Evolutionary conservation across 2,888 invertebrate genomes (phyloP).

Genomic region (Oscheius myriophilus): DNA sequence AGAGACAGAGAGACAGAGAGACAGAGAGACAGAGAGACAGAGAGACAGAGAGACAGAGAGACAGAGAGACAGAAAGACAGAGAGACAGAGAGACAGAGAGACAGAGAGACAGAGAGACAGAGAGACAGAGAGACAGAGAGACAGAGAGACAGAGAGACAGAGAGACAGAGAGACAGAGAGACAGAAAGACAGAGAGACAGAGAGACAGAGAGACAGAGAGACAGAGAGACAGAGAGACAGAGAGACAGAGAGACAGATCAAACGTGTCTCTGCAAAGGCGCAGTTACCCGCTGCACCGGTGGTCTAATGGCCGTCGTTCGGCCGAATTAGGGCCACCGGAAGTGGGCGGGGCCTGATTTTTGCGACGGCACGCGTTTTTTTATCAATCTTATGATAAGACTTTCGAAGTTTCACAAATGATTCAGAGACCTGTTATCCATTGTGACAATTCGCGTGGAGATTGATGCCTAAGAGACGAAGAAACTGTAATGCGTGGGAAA

Average conservation of each 20-base stretch:
- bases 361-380: no score
- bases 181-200: not conserved
- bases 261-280: no score
- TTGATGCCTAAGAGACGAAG: no score
- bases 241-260: no score
- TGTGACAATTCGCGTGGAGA: no score
- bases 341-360: constrained; percentile 4
- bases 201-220: not conserved
- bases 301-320: no score
- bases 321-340: constrained; percentile 20
- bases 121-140: not conserved
- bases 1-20: constrained; percentile 1
- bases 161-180: not conserved
- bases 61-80: not conserved
- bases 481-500: no score
- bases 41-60: constrained; percentile 6
- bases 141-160: constrained; percentile 6
- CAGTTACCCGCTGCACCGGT: no score
- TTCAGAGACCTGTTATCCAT: no score
- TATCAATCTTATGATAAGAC: no score
- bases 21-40: not conserved
- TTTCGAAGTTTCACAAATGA: no score
- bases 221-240: not conserved
- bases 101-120: constrained; percentile 2
- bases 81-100: not conserved